These are phyloP conservation scores for Epizoanthus illoricatus DNA, from an alignment of 92 coral and sea anemone genomes.

Conservation along the genomic window DNA sequence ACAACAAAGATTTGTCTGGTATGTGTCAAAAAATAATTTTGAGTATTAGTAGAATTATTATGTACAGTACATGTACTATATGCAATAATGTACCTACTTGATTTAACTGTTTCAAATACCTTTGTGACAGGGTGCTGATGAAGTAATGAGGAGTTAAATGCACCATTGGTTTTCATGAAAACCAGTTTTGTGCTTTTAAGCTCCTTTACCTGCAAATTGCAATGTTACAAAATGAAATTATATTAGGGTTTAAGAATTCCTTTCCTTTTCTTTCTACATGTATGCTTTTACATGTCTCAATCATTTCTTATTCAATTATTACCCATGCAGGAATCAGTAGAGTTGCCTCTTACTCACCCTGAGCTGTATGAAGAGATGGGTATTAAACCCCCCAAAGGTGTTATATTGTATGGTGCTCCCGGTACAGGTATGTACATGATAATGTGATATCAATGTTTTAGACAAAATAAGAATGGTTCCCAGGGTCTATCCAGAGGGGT, in stretches of 20 bases:
- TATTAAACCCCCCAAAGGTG: slow-evolving; percentile 98
- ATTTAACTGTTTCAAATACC: too few relatives aligned
- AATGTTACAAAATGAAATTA: background rate
- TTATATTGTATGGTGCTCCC: slow-evolving; percentile 90
- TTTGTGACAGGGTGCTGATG: too few relatives aligned
- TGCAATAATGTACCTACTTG: too few relatives aligned
- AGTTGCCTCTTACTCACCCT: slow-evolving; percentile 94
- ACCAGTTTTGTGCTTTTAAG: background rate
- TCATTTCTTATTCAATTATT: background rate
- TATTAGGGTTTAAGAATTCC: background rate
- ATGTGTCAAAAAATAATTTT: too few relatives aligned
- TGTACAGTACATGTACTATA: too few relatives aligned
- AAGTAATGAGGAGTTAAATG: too few relatives aligned
- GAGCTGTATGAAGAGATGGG: slow-evolving; percentile 99
- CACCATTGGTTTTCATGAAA: background rate
- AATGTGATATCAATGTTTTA: background rate
- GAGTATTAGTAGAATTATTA: too few relatives aligned
- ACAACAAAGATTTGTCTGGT: too few relatives aligned
- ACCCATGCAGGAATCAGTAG: slow-evolving; percentile 83
- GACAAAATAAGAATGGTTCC: too few relatives aligned
- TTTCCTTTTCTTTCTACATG: background rate
- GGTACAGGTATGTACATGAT: slow-evolving; percentile 72
- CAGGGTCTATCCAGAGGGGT: too few relatives aligned
- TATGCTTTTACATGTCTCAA: background rate
- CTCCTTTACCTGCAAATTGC: background rate